Evolutionary conservation across 2,888 invertebrate genomes (phyloP), one percentile per base, ranked within the genome.

Genomic region (Sinotaia quadrata): DNA sequence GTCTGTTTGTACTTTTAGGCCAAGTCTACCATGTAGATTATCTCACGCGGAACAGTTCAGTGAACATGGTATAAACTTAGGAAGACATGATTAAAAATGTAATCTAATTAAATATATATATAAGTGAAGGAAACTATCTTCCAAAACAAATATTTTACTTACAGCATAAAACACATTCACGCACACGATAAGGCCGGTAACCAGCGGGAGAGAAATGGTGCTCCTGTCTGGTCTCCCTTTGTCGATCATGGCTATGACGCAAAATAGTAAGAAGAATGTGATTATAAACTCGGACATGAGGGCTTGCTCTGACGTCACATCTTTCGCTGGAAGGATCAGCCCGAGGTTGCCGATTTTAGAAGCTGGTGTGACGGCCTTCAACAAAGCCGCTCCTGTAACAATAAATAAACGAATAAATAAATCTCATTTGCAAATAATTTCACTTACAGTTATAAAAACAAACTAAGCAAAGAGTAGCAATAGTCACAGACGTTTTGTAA

Each of bases 131-230:
- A n/a, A n/a, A n/a, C n/a, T n/a, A 12, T 18, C 41, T 18, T 41
- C 41, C 41, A 58, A 4, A 29, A 12, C 41, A n/a, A 1, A 3
- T 7, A n/a, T 47, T 18, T 33, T 56, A 78, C 81, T 76, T 71
- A 82, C 83, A 57, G 72, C 75, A 52, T 73, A 74, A 31, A 82
- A 72, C 12, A 81, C 75, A 68, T 82, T 81, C 37, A 78, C 68
- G 3, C 69, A 59, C 2, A 82, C 77, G n/a, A 77, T 70, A n/a
- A 83, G 58, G 7, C 82, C 83, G 24, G 81, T 76, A 58, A 78
- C 76, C 8, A 80, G 65, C 5, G 81, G 80, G 5, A 77, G 69
- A 1, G 80, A 79, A n/a, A n/a, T n/a, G 12, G 79, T 78, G 37
- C 69, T 56, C 0, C 77, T 54, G 57, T 82, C 81, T 4, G 69